Conservation (phyloP, 2,797 vertebrate species). For the Xenopus petersii region DNA sequence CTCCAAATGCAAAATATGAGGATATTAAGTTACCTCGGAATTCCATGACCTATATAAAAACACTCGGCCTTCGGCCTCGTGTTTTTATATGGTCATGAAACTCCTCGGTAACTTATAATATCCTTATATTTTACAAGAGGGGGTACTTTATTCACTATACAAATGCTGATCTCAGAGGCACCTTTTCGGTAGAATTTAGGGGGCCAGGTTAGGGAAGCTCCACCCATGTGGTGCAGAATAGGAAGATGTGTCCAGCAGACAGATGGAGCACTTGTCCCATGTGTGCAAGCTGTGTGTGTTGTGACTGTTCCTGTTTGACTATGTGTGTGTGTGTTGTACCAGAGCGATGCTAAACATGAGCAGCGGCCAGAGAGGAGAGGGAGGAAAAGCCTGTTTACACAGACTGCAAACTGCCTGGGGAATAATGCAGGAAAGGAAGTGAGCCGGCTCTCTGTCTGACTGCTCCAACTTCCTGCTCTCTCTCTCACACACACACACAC, state of each 20-base stretch:
- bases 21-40: too few species aligned
- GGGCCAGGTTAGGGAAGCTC: constrained; percentile 53
- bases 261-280: constrained; percentile 54
- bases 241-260: constrained; percentile 76
- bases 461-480: constrained; percentile 95
- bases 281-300: constrained; percentile 11
- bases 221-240: constrained; percentile 68
- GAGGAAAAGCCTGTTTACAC: constrained; percentile 95
- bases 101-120: too few species aligned
- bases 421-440: constrained; percentile 96
- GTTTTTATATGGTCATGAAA: too few species aligned
- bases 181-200: not conserved
- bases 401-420: constrained; percentile 93
- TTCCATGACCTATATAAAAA: too few species aligned
- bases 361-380: constrained; percentile 70
- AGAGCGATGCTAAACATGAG: constrained; percentile 75
- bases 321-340: constrained; percentile 67
- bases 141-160: too few species aligned
- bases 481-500: constrained; percentile 52
- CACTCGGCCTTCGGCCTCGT: too few species aligned
- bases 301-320: constrained; percentile 45
- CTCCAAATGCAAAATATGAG: too few species aligned
- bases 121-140: too few species aligned
- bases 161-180: too few species aligned
- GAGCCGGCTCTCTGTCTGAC: constrained; percentile 93